A percentile compares a stretch with the other conserved stretches of the same genome.
phyloP scores from a whole-genome alignment of 2,113 vertebrate species.

The Platysternon megacephalum region DNA sequence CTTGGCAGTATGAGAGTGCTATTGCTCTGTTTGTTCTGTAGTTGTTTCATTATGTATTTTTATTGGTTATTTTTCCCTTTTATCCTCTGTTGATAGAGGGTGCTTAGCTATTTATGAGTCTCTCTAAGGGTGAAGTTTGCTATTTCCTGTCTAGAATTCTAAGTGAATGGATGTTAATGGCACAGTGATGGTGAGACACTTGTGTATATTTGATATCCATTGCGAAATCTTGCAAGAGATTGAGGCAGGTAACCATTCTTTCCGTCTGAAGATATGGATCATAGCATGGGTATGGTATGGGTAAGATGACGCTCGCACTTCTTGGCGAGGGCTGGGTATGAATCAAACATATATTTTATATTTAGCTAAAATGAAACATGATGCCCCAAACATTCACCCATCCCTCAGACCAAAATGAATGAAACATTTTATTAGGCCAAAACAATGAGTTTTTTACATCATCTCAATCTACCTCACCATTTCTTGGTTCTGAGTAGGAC shows the following conservation, averaged over 20 bases:
- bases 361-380: neutral
- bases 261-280: neutral
- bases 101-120: conserved; percentile 75
- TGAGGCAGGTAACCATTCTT: neutral
- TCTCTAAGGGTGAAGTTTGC: conserved; percentile 61
- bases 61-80: conserved; percentile 73
- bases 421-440: neutral
- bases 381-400: neutral
- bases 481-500: neutral
- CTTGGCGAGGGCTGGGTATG: neutral
- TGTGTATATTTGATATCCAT: neutral
- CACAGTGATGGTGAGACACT: neutral
- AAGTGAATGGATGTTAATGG: conserved; percentile 11
- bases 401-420: neutral
- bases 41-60: conserved; percentile 77
- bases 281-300: neutral
- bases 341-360: neutral
- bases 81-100: conserved; percentile 64
- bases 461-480: neutral
- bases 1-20: conserved; percentile 16
- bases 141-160: conserved; percentile 63
- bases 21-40: conserved; percentile 68
- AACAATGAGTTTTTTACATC: neutral
- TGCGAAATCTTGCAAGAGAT: neutral
- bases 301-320: neutral